Evolutionary conservation across 1,140 invertebrate species (phyloP), one percentile per base, ranked within the genome.

Genomic region (Drosophila miranda): DNA sequence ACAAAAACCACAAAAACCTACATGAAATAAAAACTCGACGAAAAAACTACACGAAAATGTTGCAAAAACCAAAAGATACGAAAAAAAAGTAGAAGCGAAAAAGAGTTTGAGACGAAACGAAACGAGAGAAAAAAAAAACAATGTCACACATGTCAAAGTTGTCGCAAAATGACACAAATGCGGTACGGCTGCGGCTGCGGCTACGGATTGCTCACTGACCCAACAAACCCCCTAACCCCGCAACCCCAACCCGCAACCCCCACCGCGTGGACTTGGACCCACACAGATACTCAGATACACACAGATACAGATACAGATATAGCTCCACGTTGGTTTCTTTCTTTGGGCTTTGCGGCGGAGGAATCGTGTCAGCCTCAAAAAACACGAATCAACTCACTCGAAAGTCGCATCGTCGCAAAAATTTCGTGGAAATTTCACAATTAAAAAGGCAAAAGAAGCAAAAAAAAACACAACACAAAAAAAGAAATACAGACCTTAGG

Each of bases 141-240:
- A 82, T 87, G 82, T 87, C 82, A 87, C 82, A 88, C 82, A 87
- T 87, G 82, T 87, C 82, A 87, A 88, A 87, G 82, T 88, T 87
- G 83, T 87, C 75, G 83, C 82, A 78, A 81, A 86, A 87, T 87
- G 82, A 87, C 82, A 87, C 83, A 87, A 87, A 87, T 87, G 82
- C 75, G 34, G 34, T 87, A 78, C 75, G 34, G 34, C 8, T 9
- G 8, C 30, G 30, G 30, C 9, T 34, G 16, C 16, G 16, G 16
- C 16, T 16, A 11, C 57, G 82, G 75, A 87, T 87, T 86, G 82
- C 83, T 81, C 81, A 86, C 75, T 75, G 78, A 77, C 78, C 78
- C 70, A 73, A 63, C 19, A 23, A 23, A 43, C 52, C 53, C 38
- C 60, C 3, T 55, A 14, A 4, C n/a, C 21, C 48, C 21, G 43